Base-by-base conservation (phyloP, 2,888 invertebrate genomes). In the Pegoplata infirma region DNA sequence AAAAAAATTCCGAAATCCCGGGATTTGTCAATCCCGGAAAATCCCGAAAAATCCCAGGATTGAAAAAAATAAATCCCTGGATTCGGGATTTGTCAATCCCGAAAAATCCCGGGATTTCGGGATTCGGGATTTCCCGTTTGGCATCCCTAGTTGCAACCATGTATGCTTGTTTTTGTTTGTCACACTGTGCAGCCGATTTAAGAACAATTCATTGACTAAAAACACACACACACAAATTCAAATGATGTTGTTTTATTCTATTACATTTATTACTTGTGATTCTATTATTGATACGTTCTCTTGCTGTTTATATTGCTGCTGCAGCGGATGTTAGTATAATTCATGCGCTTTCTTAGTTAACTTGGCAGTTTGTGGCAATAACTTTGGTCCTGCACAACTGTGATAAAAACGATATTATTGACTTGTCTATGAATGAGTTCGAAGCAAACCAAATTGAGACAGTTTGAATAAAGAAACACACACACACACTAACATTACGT, bases 301-400 rank as follows among this genome's bases (percentile, higher is more conserved):
- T 40, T 64, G 21, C 40, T 47, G 67, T 19, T 49, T 25, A 3
- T 46, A 25, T 16, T 66, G 44, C n/a, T 56, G 55, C 55, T 55
- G 19, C 36, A 46, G 46, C 17, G 61, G 21, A 63, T 68, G 19
- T 55, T 61, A 63, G 61, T 68, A 49, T 68, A 78, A 73, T 78
- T 69, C 74, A 76, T 76, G 67, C 58, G 72, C 67, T 75, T 76
- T 73, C 68, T 67, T 71, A 66, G 14, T 67, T 56, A 76, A 73
- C 64, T 76, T 76, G 72, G 73, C 72, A 76, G 58, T 68, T 76
- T 72, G 80, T 73, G 72, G 76, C 80, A 75, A 76, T 76, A 76
- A 73, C 64, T 80, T 80, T 80, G 68, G 67, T 63, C 76, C 74
- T 79, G 78, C 74, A 79, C 78, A 79, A 76, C 72, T 71, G 64